A percentile compares a stretch with the other conserved stretches of the same genome.
These are phyloP conservation scores for Actinia tenebrosa DNA, from an alignment of 64 coral and sea anemone species.

Conservation along the genomic window DNA sequence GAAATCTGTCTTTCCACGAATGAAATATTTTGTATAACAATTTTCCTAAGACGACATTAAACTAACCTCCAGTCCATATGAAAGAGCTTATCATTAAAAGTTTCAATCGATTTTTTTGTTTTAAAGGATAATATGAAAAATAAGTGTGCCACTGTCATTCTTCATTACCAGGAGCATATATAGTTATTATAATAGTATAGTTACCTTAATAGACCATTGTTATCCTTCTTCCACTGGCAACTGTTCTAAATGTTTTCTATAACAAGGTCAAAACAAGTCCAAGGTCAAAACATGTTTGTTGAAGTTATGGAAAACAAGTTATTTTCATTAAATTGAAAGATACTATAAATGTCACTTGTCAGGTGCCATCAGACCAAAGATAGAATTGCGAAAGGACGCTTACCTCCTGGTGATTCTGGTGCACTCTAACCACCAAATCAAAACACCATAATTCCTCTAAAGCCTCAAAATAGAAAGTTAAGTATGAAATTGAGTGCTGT, in stretches of 20 bases:
- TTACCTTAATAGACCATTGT: neutral
- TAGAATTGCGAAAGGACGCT: slow-evolving; percentile 14
- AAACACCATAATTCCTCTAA: neutral
- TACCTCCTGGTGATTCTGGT: neutral
- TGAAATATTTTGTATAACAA: too few species aligned
- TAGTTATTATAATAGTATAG: too few species aligned
- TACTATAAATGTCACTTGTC: neutral
- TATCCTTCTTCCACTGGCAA: neutral
- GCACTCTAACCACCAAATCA: neutral
- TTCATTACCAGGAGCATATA: too few species aligned
- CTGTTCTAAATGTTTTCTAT: neutral
- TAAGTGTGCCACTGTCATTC: too few species aligned
- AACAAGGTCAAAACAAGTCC: neutral
- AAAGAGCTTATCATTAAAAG: too few species aligned
- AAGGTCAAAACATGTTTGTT: neutral
- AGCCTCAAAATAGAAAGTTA: neutral
- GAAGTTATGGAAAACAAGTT: neutral
- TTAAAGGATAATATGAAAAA: too few species aligned
- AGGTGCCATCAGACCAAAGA: neutral
- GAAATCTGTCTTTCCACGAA: too few species aligned
- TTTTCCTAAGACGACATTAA: too few species aligned
- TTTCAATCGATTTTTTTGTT: too few species aligned
- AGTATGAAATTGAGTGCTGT: neutral
- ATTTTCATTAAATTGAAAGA: neutral
- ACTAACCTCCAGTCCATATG: too few species aligned